Evolutionary conservation across 2,888 invertebrate species (phyloP).

Genomic region (Trichacis sp.): DNA sequence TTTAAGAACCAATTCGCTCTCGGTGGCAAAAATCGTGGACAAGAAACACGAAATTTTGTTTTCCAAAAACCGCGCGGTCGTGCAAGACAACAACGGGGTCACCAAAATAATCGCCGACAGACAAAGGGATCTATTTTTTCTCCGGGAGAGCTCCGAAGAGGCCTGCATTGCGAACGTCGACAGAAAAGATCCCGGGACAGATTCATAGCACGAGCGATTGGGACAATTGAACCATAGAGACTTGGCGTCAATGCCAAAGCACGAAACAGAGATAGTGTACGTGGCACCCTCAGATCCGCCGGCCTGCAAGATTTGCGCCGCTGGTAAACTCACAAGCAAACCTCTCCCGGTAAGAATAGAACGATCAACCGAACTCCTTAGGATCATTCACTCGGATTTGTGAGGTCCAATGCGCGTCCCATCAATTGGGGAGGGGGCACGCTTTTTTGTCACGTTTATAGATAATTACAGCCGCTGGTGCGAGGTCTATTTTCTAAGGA

Average conservation of each 20-base stretch:
- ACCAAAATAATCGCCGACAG: conserved; percentile 26
- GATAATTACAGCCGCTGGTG: conserved; percentile 46
- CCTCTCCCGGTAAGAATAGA: conserved; percentile 7
- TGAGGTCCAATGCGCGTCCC: conserved; percentile 37
- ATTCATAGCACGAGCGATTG: conserved; percentile 32
- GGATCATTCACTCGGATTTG: conserved; percentile 21
- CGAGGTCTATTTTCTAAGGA: conserved; percentile 32
- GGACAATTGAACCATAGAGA: conserved; percentile 33
- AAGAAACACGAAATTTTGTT: conserved; percentile 25
- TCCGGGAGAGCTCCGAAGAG: conserved; percentile 1
- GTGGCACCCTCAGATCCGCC: neutral
- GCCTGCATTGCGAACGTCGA: neutral
- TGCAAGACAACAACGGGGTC: conserved; percentile 15
- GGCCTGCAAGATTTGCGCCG: neutral
- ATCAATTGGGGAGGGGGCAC: conserved; percentile 34
- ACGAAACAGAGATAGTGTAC: neutral
- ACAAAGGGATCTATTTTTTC: conserved; percentile 31
- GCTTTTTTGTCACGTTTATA: conserved; percentile 46
- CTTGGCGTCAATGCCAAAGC: conserved; percentile 15
- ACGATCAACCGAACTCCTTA: neutral
- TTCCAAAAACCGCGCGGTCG: conserved; percentile 16
- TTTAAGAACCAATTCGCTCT: conserved; percentile 40
- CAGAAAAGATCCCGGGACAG: neutral
- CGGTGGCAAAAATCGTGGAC: conserved; percentile 41
- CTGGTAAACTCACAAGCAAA: conserved; percentile 13